Evolutionary conservation across 2,888 invertebrate species (phyloP).

Genomic region (Melanotus villosus): DNA sequence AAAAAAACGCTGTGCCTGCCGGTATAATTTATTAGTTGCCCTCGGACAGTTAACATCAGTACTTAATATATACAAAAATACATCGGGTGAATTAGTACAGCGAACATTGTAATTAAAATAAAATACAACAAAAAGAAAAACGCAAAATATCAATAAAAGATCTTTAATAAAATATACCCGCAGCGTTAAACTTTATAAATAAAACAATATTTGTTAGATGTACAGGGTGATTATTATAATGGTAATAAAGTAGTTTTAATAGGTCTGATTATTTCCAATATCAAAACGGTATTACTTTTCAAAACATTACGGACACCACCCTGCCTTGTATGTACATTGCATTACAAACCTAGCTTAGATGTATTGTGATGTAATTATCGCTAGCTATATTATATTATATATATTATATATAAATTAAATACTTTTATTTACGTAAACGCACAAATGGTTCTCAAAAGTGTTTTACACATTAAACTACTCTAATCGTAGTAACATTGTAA

Average conservation of each 20-base stretch:
- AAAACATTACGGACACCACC: conserved; percentile 38
- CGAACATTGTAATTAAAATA: too few species aligned
- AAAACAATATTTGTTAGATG: conserved; percentile 23
- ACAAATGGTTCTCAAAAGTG: conserved; percentile 56
- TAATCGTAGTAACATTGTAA: conserved; percentile 62
- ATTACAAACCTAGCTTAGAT: conserved; percentile 41
- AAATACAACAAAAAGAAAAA: too few species aligned
- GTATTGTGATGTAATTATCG: conserved; percentile 43
- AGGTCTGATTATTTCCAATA: conserved; percentile 24
- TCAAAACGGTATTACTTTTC: conserved; percentile 30
- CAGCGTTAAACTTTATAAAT: conserved; percentile 20
- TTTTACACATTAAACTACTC: conserved; percentile 63
- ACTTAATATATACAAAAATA: too few species aligned
- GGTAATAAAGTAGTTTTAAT: not conserved
- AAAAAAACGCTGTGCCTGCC: not conserved
- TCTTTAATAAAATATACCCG: not conserved
- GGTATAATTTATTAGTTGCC: too few species aligned
- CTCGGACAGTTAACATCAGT: too few species aligned
- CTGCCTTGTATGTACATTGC: conserved; percentile 44
- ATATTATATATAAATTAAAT: conserved; percentile 59
- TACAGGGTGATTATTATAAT: conserved; percentile 37
- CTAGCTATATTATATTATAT: conserved; percentile 44
- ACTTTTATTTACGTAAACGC: conserved; percentile 57
- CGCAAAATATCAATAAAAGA: too few species aligned
- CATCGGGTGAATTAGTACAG: too few species aligned